Evolutionary conservation across 2,113 vertebrate species (phyloP).

Genomic region (Crotalus helleri): DNA sequence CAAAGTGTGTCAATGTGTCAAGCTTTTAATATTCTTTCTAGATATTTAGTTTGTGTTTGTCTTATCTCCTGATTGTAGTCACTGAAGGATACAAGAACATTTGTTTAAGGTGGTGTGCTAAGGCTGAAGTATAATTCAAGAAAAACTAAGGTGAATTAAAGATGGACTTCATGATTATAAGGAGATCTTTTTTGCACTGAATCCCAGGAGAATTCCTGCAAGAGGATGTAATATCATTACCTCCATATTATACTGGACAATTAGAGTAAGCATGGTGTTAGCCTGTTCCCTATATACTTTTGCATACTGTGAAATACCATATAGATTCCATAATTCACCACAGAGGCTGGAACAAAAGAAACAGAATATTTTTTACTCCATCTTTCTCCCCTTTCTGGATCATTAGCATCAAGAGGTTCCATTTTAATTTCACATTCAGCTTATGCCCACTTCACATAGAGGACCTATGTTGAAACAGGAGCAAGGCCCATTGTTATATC

Average conservation of each 20-base stretch:
- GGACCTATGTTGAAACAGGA: neutral
- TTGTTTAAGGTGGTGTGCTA: neutral
- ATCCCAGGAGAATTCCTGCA: neutral
- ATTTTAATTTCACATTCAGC: neutral
- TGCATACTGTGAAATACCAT: neutral
- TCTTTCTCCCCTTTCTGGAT: neutral
- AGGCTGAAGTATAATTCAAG: neutral
- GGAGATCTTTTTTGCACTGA: neutral
- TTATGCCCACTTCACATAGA: neutral
- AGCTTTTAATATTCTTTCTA: constrained; percentile 24
- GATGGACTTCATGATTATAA: neutral
- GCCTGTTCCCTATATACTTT: neutral
- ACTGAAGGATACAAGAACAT: neutral
- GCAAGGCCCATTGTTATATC: neutral
- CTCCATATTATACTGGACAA: neutral
- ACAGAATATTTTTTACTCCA: neutral
- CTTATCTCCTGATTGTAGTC: constrained; percentile 9
- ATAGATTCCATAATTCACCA: neutral
- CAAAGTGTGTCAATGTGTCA: neutral
- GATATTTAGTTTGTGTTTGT: constrained; percentile 19
- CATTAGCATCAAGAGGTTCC: neutral
- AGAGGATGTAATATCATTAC: neutral
- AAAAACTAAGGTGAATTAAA: constrained; percentile 20
- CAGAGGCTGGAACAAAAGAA: neutral
- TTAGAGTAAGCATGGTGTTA: neutral